Percentiles rank a stretch among this genome's conserved stretches.
phyloP scores from a whole-genome alignment of 2,113 vertebrate species.

The Aptenodytes forsteri region DNA sequence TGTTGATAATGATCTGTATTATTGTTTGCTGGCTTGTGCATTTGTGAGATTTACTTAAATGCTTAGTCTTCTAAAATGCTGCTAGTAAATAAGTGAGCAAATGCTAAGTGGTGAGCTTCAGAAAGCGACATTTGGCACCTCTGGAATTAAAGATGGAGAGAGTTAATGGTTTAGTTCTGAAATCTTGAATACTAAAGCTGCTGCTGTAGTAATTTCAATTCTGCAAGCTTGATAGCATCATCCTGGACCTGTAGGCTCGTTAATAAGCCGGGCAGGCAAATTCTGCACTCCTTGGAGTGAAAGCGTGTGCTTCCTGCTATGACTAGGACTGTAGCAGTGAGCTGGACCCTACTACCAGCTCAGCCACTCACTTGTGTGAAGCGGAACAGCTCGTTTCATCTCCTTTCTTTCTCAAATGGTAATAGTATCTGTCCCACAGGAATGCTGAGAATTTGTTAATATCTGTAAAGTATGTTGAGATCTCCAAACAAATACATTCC shows the following conservation, averaged over 20 bases:
- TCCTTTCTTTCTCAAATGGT: not conserved
- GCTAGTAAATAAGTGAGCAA: not conserved
- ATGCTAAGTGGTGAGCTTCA: not conserved
- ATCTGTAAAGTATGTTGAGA: not conserved
- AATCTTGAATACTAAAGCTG: not conserved
- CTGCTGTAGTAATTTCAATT: not conserved
- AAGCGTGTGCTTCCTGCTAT: not conserved
- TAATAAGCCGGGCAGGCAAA: not conserved
- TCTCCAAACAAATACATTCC: not conserved
- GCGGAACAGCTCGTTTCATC: not conserved
- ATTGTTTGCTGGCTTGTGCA: not conserved
- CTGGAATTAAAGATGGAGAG: not conserved
- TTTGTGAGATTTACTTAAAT: not conserved
- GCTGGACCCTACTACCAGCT: not conserved
- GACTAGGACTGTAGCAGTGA: not conserved
- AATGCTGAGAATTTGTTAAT: conserved; percentile 17
- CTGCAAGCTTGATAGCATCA: not conserved
- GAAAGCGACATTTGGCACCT: not conserved
- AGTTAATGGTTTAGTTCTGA: not conserved
- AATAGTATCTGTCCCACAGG: not conserved
- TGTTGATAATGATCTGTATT: not conserved
- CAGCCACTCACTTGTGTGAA: not conserved
- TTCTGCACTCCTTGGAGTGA: not conserved
- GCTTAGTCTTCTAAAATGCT: not conserved
- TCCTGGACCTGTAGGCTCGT: not conserved